A percentile compares a stretch with the other conserved stretches of the same genome.
Evolutionary conservation across 2,113 vertebrate genomes (phyloP).

Genomic region (Cyanoliseus patagonus): DNA sequence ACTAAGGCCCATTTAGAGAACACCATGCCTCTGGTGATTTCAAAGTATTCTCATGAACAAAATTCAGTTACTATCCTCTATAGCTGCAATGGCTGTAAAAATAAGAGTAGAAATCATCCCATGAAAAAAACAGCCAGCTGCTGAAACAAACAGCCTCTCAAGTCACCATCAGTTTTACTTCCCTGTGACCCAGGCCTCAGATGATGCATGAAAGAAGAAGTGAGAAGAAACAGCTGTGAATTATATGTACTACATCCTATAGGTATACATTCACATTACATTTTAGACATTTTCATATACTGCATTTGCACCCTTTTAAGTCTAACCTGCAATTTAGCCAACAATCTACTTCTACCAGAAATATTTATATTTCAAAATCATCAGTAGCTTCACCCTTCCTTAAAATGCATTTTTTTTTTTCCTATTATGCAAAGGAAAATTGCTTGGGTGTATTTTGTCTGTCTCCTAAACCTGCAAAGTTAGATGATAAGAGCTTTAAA

Average conservation of each 20-base stretch:
- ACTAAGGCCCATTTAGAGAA: neutral
- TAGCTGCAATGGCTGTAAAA: neutral
- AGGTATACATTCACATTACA: neutral
- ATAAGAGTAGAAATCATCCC: neutral
- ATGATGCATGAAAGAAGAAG: slow-evolving; percentile 52
- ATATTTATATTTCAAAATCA: neutral
- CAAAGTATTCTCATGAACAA: neutral
- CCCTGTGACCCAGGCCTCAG: slow-evolving; percentile 19
- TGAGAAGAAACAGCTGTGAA: slow-evolving; percentile 37
- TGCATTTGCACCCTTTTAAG: neutral
- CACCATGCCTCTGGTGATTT: neutral
- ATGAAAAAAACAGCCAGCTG: slow-evolving; percentile 25
- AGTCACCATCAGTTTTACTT: slow-evolving; percentile 32
- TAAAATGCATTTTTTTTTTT: neutral
- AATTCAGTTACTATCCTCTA: neutral
- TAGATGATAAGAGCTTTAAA: neutral
- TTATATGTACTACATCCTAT: neutral
- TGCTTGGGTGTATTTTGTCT: neutral
- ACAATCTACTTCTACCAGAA: neutral
- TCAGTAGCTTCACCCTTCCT: neutral
- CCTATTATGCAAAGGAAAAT: neutral
- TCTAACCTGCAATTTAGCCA: neutral
- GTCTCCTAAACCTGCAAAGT: neutral
- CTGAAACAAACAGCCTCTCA: slow-evolving; percentile 19
- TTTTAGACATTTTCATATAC: neutral